Percentiles rank a stretch among this genome's conserved stretches.
Conservation (phyloP, 2,113 vertebrate genomes). For the Aleadryas rufinucha region DNA sequence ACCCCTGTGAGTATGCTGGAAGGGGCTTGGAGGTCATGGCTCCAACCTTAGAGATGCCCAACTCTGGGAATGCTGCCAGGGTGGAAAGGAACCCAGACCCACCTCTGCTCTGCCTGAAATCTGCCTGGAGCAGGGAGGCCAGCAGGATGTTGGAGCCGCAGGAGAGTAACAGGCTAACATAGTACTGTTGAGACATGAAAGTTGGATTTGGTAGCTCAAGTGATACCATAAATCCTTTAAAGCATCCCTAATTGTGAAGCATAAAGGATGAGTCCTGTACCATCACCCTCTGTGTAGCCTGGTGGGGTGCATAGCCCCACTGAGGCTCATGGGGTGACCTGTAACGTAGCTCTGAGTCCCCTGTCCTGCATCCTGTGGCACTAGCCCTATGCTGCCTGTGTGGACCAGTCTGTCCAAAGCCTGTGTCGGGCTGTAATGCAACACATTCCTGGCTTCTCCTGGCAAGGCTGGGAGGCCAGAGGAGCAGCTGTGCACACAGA, state of each 20-base stretch:
- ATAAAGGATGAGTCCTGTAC: background rate
- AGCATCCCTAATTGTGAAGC: background rate
- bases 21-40: background rate
- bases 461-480: background rate
- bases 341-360: background rate
- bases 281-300: background rate
- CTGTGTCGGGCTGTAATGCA: background rate
- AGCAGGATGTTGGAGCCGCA: background rate
- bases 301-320: background rate
- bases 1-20: constrained; percentile 91
- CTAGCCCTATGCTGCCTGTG: background rate
- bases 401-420: background rate
- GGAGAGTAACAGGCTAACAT: rapidly evolving
- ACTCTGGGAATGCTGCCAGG: background rate
- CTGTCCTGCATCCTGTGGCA: background rate
- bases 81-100: background rate
- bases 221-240: background rate
- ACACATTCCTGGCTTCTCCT: background rate
- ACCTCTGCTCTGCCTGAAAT: background rate
- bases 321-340: background rate
- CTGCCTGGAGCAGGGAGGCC: background rate
- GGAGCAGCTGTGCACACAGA: background rate
- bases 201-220: background rate
- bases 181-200: background rate
- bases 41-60: background rate